Conservation (phyloP, 2,888 invertebrate genomes). For the Resseliella maxima region DNA sequence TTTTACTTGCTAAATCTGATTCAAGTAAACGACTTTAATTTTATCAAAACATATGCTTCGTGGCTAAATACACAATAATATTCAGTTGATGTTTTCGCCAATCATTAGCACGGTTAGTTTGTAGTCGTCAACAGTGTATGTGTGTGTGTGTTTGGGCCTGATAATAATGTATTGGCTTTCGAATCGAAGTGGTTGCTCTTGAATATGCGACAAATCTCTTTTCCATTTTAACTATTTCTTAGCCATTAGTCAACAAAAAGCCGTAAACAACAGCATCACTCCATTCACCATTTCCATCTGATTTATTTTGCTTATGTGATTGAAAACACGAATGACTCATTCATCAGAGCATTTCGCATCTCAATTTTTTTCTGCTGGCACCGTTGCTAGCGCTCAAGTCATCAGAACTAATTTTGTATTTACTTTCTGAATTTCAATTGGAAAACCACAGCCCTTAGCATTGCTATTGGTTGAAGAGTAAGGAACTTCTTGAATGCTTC, state of each 20-base stretch:
- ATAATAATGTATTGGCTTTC: background rate
- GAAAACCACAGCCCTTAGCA: background rate
- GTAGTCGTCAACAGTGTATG: background rate
- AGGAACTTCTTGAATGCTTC: background rate
- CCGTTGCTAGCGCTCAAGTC: background rate
- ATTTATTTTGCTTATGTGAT: slow-evolving; percentile 41
- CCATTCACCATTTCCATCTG: background rate
- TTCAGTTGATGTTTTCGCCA: background rate
- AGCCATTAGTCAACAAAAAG: slow-evolving; percentile 2
- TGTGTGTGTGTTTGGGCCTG: background rate
- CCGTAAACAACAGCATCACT: background rate
- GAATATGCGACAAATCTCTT: slow-evolving; percentile 2
- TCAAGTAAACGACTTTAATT: background rate
- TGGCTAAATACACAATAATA: background rate
- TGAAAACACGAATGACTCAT: background rate
- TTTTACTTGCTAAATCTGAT: background rate
- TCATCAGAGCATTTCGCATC: background rate
- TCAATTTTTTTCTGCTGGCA: background rate
- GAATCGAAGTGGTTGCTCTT: background rate
- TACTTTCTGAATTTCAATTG: slow-evolving; percentile 24
- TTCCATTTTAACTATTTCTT: background rate
- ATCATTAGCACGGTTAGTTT: slow-evolving; percentile 18
- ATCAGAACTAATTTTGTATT: background rate
- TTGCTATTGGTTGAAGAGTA: background rate
- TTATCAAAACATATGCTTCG: slow-evolving; percentile 14